A percentile compares a stretch with the other conserved stretches of the same genome.
Conservation (phyloP, 2,113 vertebrate genomes). For the Hiodon tergisus region DNA sequence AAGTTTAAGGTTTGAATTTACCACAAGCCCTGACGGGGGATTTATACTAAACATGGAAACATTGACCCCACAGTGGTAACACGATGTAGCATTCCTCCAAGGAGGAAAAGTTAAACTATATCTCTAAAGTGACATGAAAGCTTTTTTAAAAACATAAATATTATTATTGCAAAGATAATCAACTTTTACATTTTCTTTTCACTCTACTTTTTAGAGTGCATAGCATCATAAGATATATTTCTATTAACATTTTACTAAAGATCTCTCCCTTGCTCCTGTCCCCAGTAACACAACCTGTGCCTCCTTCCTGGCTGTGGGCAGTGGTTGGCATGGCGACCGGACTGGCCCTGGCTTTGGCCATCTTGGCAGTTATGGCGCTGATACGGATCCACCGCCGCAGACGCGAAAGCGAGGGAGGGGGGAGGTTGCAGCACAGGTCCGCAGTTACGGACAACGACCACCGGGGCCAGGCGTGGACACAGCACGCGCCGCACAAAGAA, state of each 20-base stretch:
- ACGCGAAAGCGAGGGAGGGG: constrained; percentile 37
- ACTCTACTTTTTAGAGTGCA: no score
- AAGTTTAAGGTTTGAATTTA: no score
- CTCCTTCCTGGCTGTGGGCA: constrained; percentile 60
- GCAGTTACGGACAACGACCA: constrained; percentile 30
- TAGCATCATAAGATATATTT: neutral
- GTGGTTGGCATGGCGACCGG: constrained; percentile 55
- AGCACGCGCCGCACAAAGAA: constrained; percentile 38
- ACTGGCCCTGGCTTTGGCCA: constrained; percentile 48
- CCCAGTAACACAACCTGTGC: constrained; percentile 27
- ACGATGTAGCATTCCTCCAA: no score
- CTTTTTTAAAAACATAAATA: neutral
- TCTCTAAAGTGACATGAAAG: neutral
- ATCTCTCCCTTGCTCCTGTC: neutral
- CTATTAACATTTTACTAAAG: neutral
- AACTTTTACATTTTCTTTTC: no score
- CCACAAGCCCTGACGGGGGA: no score
- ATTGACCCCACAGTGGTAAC: no score
- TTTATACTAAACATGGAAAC: no score
- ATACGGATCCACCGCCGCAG: constrained; percentile 56
- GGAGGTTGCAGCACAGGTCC: constrained; percentile 44
- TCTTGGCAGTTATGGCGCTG: constrained; percentile 55
- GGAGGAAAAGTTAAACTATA: no score
- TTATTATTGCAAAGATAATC: no score
- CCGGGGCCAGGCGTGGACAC: constrained; percentile 39